A percentile compares a stretch with the other conserved stretches of the same genome.
Evolutionary conservation across 1,140 invertebrate species (phyloP).

Genomic region (silkworm (Bombyx mori)): ASM3026992v2 NC_085116.1:6301001-6301500

Average conservation of each 20-base stretch:
- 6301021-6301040: too few species aligned
- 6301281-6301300: slow-evolving; percentile 22
- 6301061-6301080: too few species aligned
- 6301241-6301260: slow-evolving; percentile 41
- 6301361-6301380: too few species aligned
- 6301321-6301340: too few species aligned
- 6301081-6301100: slow-evolving; percentile 2
- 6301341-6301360: too few species aligned
- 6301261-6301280: slow-evolving; percentile 51
- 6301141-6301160: slow-evolving; percentile 68
- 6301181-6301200: slow-evolving; percentile 69
- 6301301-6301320: slow-evolving; percentile 10
- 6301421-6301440: slow-evolving; percentile 18
- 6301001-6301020: too few species aligned
- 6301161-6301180: slow-evolving; percentile 65
- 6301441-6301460: slow-evolving; percentile 28
- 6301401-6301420: slow-evolving; percentile 18
- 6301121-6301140: slow-evolving; percentile 47
- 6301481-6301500: slow-evolving; percentile 27
- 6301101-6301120: slow-evolving; percentile 30
- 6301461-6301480: slow-evolving; percentile 20
- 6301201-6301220: slow-evolving; percentile 57
- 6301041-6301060: not conserved
- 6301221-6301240: slow-evolving; percentile 47
- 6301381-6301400: not conserved